These are phyloP conservation scores for Channallabes apus DNA, from an alignment of 2,797 vertebrate genomes.

Conservation along the genomic window DNA sequence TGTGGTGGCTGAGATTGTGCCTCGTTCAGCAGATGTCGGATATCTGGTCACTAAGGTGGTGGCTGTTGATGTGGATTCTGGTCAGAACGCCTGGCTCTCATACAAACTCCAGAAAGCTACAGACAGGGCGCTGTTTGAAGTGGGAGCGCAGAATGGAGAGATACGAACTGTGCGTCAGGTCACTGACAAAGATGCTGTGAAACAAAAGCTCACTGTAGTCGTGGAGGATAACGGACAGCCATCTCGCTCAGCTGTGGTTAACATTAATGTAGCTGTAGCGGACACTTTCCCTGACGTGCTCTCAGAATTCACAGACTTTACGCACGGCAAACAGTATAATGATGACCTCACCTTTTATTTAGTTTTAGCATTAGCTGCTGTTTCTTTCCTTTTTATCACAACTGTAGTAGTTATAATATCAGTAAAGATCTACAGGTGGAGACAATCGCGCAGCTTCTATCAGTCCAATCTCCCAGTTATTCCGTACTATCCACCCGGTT, in stretches of 20 bases:
- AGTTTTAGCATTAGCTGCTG: too few species aligned
- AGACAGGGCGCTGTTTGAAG: conserved; percentile 66
- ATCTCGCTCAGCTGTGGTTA: neutral
- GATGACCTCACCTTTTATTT: too few species aligned
- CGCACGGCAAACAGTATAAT: too few species aligned
- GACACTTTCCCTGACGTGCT: too few species aligned
- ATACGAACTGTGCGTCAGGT: conserved; percentile 67
- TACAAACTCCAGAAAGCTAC: conserved; percentile 65
- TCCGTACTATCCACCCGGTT: conserved; percentile 52
- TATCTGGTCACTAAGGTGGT: too few species aligned
- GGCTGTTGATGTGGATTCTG: too few species aligned
- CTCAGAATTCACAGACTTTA: too few species aligned
- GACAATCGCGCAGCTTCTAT: conserved; percentile 62
- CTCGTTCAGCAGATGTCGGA: too few species aligned
- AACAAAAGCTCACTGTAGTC: conserved; percentile 64
- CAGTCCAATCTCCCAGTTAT: too few species aligned
- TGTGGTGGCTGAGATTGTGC: too few species aligned
- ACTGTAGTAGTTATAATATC: conserved; percentile 49
- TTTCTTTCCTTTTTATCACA: conserved; percentile 44
- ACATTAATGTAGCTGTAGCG: too few species aligned
- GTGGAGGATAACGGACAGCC: conserved; percentile 64
- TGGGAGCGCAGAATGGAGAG: conserved; percentile 62
- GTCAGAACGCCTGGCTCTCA: conserved; percentile 65
- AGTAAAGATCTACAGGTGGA: conserved; percentile 54
- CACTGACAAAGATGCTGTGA: conserved; percentile 62